phyloP scores from a whole-genome alignment of 2,797 vertebrate genomes.

The Mormyrops boulengeri region DNA sequence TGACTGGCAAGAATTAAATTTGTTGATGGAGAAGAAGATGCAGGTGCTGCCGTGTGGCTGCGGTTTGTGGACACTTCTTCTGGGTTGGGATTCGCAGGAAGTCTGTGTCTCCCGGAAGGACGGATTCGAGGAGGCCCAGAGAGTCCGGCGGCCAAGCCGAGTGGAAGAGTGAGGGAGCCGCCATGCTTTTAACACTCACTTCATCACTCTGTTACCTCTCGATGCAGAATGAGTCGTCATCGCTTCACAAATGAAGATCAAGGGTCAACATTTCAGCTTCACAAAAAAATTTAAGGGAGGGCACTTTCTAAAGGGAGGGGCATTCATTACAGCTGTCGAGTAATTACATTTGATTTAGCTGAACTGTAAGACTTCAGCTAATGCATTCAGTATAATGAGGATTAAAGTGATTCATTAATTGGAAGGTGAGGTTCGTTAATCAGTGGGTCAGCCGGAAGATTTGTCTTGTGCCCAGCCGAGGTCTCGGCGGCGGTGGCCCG shows the following conservation, averaged over 20 bases:
- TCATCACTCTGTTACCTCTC: not conserved
- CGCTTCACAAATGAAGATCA: not conserved
- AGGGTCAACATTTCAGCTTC: not conserved
- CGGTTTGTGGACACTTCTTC: not conserved
- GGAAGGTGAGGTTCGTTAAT: not conserved
- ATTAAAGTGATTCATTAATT: not conserved
- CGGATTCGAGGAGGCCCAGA: not conserved
- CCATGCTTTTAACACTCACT: not conserved
- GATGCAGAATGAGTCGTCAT: not conserved
- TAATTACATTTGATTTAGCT: not conserved
- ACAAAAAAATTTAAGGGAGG: not conserved
- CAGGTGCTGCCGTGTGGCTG: not conserved
- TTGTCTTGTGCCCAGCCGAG: slow-evolving; percentile 24
- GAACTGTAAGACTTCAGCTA: not conserved
- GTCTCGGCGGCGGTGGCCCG: slow-evolving; percentile 35
- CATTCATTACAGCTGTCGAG: not conserved
- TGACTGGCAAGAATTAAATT: not conserved
- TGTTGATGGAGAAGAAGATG: not conserved
- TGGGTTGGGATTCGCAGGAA: not conserved
- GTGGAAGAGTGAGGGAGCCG: slow-evolving; percentile 37
- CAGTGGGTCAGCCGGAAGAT: not conserved
- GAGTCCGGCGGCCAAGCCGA: not conserved
- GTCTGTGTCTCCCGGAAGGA: not conserved
- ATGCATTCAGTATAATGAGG: not conserved
- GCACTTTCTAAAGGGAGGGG: not conserved